Conservation (phyloP, 2,888 invertebrate species). For the Ophion costatus region DNA sequence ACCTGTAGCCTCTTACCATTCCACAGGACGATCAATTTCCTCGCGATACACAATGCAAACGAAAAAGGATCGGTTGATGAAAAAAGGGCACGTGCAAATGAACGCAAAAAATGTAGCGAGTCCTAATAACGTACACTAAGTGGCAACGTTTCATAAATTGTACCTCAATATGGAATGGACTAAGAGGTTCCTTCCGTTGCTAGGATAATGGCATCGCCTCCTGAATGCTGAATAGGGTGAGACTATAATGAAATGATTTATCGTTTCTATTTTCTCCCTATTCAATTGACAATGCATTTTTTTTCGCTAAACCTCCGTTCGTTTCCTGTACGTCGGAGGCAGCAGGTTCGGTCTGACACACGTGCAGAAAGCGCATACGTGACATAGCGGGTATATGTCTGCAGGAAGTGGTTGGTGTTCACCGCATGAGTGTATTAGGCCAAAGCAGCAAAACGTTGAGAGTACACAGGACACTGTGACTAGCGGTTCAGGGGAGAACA, state of each 20-base stretch:
- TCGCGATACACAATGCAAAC: too few relatives aligned
- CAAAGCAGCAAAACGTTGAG: slow-evolving; percentile 27
- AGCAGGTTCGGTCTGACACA: background rate
- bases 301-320: slow-evolving; percentile 48
- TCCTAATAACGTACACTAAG: background rate
- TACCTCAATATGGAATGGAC: background rate
- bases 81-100: too few relatives aligned
- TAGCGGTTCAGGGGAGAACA: slow-evolving; percentile 43
- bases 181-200: slow-evolving; percentile 45
- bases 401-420: slow-evolving; percentile 23
- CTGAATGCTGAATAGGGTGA: slow-evolving; percentile 76
- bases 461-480: slow-evolving; percentile 35
- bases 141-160: background rate
- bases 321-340: slow-evolving; percentile 10
- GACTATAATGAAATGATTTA: slow-evolving; percentile 76
- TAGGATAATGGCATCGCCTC: slow-evolving; percentile 71
- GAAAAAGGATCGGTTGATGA: too few relatives aligned
- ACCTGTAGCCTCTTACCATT: too few relatives aligned
- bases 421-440: slow-evolving; percentile 20
- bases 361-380: slow-evolving; percentile 37
- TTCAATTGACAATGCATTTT: slow-evolving; percentile 74
- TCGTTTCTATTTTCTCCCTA: slow-evolving; percentile 68
- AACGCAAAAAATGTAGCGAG: background rate
- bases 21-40: too few relatives aligned
- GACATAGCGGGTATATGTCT: background rate